These are phyloP conservation scores for Coregonus ussuriensis DNA, from an alignment of 2,797 vertebrate species.

Conservation along the genomic window DNA sequence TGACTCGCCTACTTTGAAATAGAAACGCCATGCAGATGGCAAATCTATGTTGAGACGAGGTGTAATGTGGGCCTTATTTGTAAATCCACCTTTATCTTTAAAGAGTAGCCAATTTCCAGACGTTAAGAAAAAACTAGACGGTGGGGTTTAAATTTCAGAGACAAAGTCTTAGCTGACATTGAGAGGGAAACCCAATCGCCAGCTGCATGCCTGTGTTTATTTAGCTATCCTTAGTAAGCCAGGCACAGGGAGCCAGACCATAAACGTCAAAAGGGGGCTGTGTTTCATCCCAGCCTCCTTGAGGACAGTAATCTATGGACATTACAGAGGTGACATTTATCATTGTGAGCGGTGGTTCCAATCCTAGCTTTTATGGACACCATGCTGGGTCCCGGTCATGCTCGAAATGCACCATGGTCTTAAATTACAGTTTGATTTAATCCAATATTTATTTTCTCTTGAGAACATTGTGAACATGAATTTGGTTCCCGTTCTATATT, in stretches of 20 bases:
- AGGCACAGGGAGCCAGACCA: slow-evolving; percentile 35
- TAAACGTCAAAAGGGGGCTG: slow-evolving; percentile 41
- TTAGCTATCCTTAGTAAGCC: slow-evolving; percentile 44
- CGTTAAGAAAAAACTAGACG: slow-evolving; percentile 30
- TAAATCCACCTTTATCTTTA: slow-evolving; percentile 45
- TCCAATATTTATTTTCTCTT: slow-evolving; percentile 33
- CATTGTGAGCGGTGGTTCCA: slow-evolving; percentile 24
- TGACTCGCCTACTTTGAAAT: slow-evolving; percentile 39
- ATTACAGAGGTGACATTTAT: slow-evolving; percentile 33
- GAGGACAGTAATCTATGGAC: slow-evolving; percentile 18
- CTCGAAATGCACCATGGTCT: slow-evolving; percentile 26
- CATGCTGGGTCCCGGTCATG: slow-evolving; percentile 14
- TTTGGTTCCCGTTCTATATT: slow-evolving; percentile 18
- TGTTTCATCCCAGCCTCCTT: slow-evolving; percentile 35
- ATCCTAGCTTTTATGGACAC: slow-evolving; percentile 19
- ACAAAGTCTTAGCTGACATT: slow-evolving; percentile 22
- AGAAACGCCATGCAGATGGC: slow-evolving; percentile 38
- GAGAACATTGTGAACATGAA: slow-evolving; percentile 30
- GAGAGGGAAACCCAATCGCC: slow-evolving; percentile 40
- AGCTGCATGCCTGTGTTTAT: slow-evolving; percentile 51
- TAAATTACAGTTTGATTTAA: slow-evolving; percentile 37
- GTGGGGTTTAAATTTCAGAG: slow-evolving; percentile 46
- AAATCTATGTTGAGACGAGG: slow-evolving; percentile 27
- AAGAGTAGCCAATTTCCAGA: slow-evolving; percentile 46
- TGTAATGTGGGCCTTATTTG: slow-evolving; percentile 30